These are phyloP conservation scores for Saxidomus purpurata DNA, from an alignment of 1,140 invertebrate species.

Conservation along the genomic window DNA sequence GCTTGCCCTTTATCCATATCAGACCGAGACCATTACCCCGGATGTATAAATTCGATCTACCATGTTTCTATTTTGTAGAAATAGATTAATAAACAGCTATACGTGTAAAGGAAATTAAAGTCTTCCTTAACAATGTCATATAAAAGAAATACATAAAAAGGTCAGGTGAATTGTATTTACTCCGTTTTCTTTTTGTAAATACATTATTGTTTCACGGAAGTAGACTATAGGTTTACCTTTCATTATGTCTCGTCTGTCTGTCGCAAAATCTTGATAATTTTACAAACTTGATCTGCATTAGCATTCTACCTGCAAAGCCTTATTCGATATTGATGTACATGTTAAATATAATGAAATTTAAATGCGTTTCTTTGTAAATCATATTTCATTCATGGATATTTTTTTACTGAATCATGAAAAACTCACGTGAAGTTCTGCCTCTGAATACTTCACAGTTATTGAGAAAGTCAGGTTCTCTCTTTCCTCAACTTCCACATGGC, in stretches of 20 bases:
- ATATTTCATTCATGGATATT: too few species aligned
- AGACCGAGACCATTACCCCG: constrained; percentile 46
- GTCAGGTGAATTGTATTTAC: not conserved
- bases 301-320: too few species aligned
- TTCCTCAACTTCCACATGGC: not conserved
- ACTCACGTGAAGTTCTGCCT: not conserved
- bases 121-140: not conserved
- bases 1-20: constrained; percentile 5
- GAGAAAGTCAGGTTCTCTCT: not conserved
- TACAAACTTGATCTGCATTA: too few species aligned
- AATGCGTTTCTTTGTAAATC: too few species aligned
- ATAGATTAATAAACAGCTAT: too few species aligned
- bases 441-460: not conserved
- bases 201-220: not conserved
- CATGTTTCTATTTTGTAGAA: not conserved
- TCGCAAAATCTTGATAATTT: too few species aligned
- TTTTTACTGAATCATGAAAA: too few species aligned
- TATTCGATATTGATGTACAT: too few species aligned
- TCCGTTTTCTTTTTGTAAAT: not conserved
- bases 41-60: not conserved
- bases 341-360: too few species aligned
- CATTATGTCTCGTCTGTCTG: not conserved
- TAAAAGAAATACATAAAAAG: too few species aligned
- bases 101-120: too few species aligned
- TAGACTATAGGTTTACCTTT: not conserved